Conservation (phyloP, 2,797 vertebrate genomes). For the Thalassophryne amazonica region DNA sequence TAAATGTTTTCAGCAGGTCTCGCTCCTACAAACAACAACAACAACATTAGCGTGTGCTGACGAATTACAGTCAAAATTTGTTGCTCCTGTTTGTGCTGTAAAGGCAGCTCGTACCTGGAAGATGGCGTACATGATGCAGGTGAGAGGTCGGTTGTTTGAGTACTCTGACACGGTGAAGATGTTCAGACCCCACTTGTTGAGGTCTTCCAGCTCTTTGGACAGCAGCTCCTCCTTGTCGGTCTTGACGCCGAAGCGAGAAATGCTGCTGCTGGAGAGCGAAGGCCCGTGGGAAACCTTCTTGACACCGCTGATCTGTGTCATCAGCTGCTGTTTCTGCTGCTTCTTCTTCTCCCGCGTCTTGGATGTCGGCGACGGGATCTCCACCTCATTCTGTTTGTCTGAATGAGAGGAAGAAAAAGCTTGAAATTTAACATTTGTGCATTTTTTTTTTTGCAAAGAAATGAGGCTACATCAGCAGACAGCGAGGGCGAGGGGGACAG, state of each 20-base stretch:
- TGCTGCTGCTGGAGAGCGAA: constrained; percentile 89
- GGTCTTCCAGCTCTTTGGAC: constrained; percentile 95
- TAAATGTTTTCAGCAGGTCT: constrained; percentile 94
- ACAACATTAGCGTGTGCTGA: too few species aligned
- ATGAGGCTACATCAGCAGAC: too few species aligned
- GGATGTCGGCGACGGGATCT: constrained; percentile 94
- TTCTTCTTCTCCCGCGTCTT: constrained; percentile 97
- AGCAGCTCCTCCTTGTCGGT: constrained; percentile 94
- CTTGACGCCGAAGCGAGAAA: constrained; percentile 93
- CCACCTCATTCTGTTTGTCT: constrained; percentile 99
- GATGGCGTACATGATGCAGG: constrained; percentile 98
- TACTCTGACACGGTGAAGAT: constrained; percentile 96
- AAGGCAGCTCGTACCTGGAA: constrained; percentile 85
- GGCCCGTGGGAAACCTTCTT: constrained; percentile 95
- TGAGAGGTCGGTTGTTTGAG: constrained; percentile 91
- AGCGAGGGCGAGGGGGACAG: neutral
- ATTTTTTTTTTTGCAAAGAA: too few species aligned
- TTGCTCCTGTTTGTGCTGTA: neutral
- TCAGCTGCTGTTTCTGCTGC: constrained; percentile 90
- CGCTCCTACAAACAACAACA: constrained; percentile 79
- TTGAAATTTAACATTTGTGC: neutral
- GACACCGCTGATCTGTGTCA: constrained; percentile 98
- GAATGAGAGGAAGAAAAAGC: neutral
- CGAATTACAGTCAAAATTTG: too few species aligned
- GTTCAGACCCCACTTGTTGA: constrained; percentile 98